Percentiles rank a stretch among this genome's conserved stretches.
Conservation (phyloP, 2,797 vertebrate genomes). For the Ataeniobius toweri region DNA sequence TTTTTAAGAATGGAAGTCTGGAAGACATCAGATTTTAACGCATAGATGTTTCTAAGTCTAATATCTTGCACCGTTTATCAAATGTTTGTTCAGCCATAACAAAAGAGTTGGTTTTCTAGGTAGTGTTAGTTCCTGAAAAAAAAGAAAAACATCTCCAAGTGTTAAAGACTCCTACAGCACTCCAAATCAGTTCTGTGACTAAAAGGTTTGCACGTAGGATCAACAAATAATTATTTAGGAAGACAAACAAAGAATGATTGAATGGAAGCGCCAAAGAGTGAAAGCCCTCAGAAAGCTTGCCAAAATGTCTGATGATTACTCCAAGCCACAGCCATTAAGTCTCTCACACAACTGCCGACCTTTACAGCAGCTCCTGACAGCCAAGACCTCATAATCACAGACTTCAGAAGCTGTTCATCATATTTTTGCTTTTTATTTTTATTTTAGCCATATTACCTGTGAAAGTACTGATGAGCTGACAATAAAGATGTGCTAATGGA, state of each 20-base stretch:
- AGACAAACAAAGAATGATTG: slow-evolving; percentile 39
- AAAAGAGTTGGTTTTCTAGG: neutral
- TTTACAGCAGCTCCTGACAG: slow-evolving; percentile 48
- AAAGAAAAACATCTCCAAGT: neutral
- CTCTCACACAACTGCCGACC: slow-evolving; percentile 62
- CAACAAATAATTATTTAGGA: slow-evolving; percentile 16
- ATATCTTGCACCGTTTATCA: neutral
- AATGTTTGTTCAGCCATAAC: neutral
- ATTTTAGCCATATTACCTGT: slow-evolving; percentile 16
- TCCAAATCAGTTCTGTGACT: neutral
- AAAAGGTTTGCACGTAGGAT: neutral
- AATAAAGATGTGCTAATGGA: slow-evolving; percentile 11
- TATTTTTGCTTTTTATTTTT: slow-evolving; percentile 28
- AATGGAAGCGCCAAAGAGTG: slow-evolving; percentile 28
- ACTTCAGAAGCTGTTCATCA: slow-evolving; percentile 30
- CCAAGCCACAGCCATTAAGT: slow-evolving; percentile 48
- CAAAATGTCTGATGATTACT: slow-evolving; percentile 49
- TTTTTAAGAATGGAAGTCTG: neutral
- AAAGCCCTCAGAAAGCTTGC: slow-evolving; percentile 43
- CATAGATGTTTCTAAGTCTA: neutral
- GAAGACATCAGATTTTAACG: neutral
- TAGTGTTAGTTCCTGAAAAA: neutral
- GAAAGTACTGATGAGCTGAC: slow-evolving; percentile 20
- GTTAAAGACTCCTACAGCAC: neutral
- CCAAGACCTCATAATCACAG: slow-evolving; percentile 47